Evolutionary conservation across 2,113 vertebrate genomes (phyloP).

Genomic region (Erythrolamprus reginae): DNA sequence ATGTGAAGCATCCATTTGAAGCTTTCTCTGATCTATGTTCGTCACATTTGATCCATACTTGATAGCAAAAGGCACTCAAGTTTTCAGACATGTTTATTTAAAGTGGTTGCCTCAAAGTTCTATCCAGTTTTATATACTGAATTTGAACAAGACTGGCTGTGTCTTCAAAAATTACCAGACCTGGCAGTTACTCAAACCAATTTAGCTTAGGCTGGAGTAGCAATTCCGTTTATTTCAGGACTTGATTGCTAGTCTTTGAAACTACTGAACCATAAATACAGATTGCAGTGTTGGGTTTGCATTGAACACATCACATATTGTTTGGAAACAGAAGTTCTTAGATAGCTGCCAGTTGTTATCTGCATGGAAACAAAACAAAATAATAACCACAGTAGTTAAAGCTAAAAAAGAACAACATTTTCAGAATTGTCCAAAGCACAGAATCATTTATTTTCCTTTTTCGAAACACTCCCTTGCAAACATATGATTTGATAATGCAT

Average conservation of each 20-base stretch:
- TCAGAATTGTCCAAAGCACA: constrained; percentile 9
- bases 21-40: not conserved
- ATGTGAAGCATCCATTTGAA: not conserved
- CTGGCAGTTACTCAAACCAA: constrained; percentile 37
- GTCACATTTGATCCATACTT: not conserved
- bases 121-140: constrained; percentile 29
- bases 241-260: constrained; percentile 43
- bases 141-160: constrained; percentile 7
- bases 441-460: constrained; percentile 38
- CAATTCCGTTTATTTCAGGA: constrained; percentile 23
- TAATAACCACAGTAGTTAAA: constrained; percentile 13
- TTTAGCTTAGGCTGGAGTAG: constrained; percentile 39
- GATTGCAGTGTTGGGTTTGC: constrained; percentile 24
- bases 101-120: not conserved
- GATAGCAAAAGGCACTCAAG: not conserved
- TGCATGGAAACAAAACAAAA: constrained; percentile 28
- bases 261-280: constrained; percentile 46
- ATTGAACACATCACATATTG: constrained; percentile 21
- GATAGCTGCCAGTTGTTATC: constrained; percentile 35
- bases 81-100: not conserved
- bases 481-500: constrained; percentile 41
- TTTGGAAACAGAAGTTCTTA: constrained; percentile 43
- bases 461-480: constrained; percentile 40
- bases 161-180: constrained; percentile 33
- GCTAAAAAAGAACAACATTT: not conserved